Base-by-base conservation (phyloP, 1,140 invertebrate species). In the Lordiphosa stackelbergi region DNA sequence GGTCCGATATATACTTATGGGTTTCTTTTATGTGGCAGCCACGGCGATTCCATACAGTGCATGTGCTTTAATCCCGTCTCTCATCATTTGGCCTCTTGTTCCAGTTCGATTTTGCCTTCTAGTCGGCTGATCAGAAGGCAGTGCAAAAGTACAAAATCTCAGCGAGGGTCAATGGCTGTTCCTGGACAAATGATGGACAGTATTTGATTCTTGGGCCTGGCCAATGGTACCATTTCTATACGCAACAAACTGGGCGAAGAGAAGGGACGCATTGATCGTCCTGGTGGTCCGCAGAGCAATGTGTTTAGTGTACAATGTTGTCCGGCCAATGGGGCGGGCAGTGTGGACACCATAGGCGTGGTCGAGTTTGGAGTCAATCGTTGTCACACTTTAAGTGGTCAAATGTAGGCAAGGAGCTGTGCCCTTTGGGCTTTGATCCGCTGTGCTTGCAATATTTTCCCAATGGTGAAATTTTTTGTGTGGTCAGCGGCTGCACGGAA, bases 111-210 rank as follows among this genome's bases (percentile, higher is more conserved):
- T 97, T 99, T 91, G 97, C 96, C 5, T 92, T 99, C 66, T 99
- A 98, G 97, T 97, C 96, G 37, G 91, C 94, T 0, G 97, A 98
- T 88, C 96, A 98, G 78, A 99, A 99, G 88, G 94, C 95, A 66
- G 96, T 99, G 4, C 95, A 97, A 69, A 99, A 99, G 86, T 93
- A 95, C 83, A 94, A 95, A 87, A 89, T 91, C 4, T 90, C 90
- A n/a, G 93, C 93, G n/a, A 90, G 96, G 66, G 94, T 99, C 0
- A 98, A 97, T 85, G 92, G 93, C 53, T 99, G 97, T 90, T 92
- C 95, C 3, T 99, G 98, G 98, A 98, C 95, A 10, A 93, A 91
- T 61, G 97, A 98, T 91, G 98, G 98, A 0, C 95, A 96, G 72
- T 94, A 94, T 84, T 90, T 99, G 72, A 97, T 98, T n/a, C n/a